phyloP scores from a whole-genome alignment of 2,113 vertebrate genomes.

The Tachysurus vachellii region DNA sequence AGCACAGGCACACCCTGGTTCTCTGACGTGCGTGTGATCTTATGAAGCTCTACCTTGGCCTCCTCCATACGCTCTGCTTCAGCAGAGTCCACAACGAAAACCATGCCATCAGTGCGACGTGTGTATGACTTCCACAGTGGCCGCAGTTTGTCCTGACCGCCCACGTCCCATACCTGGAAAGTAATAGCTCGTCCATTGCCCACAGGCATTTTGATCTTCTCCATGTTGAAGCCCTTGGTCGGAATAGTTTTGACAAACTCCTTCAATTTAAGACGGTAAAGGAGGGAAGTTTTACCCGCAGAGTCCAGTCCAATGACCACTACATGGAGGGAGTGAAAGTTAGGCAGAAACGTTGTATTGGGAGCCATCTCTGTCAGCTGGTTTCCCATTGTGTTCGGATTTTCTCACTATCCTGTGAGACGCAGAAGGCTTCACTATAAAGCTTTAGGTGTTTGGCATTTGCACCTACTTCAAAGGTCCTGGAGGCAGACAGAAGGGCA shows the following conservation, averaged over 20 bases:
- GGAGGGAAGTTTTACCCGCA: conserved; percentile 86
- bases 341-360: conserved; percentile 78
- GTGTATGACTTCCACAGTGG: conserved; percentile 91
- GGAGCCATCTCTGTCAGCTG: conserved; percentile 85
- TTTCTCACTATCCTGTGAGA: conserved; percentile 62
- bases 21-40: conserved; percentile 83
- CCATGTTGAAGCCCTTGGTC: conserved; percentile 90
- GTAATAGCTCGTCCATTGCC: conserved; percentile 77
- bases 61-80: conserved; percentile 87
- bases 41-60: conserved; percentile 86
- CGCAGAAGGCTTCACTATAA: conserved; percentile 56
- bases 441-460: conserved; percentile 62
- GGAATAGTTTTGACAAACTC: conserved; percentile 89
- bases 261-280: conserved; percentile 86
- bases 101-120: conserved; percentile 83
- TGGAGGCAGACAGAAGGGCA: conserved; percentile 52
- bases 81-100: conserved; percentile 87
- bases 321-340: conserved; percentile 82
- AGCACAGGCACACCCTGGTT: conserved; percentile 87
- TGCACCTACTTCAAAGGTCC: conserved; percentile 59
- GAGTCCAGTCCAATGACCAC: conserved; percentile 86
- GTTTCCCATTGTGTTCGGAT: conserved; percentile 80
- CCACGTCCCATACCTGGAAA: conserved; percentile 92
- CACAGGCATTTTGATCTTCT: conserved; percentile 83
- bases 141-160: conserved; percentile 88